These are phyloP conservation scores for Apteryx mantelli DNA, from an alignment of 2,113 vertebrate genomes.

Conservation along the genomic window DNA sequence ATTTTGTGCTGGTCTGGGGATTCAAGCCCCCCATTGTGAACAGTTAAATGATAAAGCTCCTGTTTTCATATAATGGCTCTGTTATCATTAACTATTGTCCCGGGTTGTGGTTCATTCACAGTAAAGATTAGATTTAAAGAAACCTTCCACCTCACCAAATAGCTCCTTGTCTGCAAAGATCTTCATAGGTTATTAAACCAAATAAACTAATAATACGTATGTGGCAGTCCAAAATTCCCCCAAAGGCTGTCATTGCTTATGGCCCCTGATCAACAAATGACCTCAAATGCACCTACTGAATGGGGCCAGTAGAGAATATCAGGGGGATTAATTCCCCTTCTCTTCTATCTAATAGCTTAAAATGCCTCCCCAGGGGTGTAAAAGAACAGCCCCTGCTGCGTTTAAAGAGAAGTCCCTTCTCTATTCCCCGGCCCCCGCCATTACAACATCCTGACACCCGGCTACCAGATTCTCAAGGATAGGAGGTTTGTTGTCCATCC, in stretches of 20 bases:
- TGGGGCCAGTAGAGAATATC: neutral
- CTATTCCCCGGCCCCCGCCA: neutral
- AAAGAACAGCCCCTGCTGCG: rapidly evolving
- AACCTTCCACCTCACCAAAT: neutral
- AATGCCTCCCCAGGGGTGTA: neutral
- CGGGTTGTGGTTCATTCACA: neutral
- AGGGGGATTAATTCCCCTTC: neutral
- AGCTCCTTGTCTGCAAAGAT: neutral
- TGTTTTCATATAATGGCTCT: neutral
- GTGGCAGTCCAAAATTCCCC: neutral
- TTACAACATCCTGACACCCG: neutral
- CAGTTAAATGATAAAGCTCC: neutral
- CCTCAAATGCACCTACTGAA: neutral
- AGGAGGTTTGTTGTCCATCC: too few relatives aligned
- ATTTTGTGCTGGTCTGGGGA: neutral
- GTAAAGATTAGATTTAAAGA: neutral
- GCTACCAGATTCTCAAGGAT: neutral
- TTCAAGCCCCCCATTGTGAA: neutral
- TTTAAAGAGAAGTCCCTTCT: neutral
- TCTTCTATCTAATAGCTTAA: neutral
- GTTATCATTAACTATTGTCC: neutral
- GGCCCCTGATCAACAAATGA: neutral
- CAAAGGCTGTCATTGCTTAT: neutral
- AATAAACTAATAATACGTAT: neutral
- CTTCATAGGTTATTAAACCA: neutral